Conservation (phyloP, 1,140 invertebrate species). For the Argopecten irradians region DNA sequence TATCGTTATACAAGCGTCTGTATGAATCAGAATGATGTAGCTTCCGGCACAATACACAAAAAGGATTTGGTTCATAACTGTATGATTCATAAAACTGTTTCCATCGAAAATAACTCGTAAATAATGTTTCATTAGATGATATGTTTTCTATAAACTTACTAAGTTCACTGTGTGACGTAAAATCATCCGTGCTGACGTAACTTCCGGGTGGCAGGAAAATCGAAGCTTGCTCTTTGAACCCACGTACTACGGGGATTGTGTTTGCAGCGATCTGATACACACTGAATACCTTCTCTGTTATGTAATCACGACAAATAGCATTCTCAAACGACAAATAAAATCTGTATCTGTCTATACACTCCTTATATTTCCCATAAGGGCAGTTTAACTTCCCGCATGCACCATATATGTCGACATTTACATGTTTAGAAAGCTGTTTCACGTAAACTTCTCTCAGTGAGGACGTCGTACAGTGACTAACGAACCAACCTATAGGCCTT, state of each 20-base stretch:
- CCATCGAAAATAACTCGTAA: background rate
- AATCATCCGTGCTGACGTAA: background rate
- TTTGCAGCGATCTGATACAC: constrained; percentile 29
- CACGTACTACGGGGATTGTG: constrained; percentile 25
- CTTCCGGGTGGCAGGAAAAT: background rate
- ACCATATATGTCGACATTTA: constrained; percentile 83
- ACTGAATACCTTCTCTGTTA: constrained; percentile 95
- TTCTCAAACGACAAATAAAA: constrained; percentile 82
- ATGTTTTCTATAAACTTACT: background rate
- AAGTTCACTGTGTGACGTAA: background rate
- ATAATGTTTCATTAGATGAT: background rate
- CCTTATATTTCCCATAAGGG: background rate
- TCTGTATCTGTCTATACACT: constrained; percentile 50
- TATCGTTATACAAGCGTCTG: background rate
- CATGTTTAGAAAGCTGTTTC: constrained; percentile 77
- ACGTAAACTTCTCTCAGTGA: constrained; percentile 80
- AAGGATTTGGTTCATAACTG: background rate
- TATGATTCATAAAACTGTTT: background rate
- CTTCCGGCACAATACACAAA: background rate
- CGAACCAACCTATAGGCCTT: constrained; percentile 80
- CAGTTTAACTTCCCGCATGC: constrained; percentile 75
- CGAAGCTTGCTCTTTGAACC: background rate
- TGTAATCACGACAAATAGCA: constrained; percentile 96
- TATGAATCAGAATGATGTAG: background rate
- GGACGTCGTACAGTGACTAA: constrained; percentile 81